Percentiles rank a stretch among this genome's conserved stretches.
phyloP scores from a whole-genome alignment of 1,140 invertebrate species.

The Bombus waltoni region DNA sequence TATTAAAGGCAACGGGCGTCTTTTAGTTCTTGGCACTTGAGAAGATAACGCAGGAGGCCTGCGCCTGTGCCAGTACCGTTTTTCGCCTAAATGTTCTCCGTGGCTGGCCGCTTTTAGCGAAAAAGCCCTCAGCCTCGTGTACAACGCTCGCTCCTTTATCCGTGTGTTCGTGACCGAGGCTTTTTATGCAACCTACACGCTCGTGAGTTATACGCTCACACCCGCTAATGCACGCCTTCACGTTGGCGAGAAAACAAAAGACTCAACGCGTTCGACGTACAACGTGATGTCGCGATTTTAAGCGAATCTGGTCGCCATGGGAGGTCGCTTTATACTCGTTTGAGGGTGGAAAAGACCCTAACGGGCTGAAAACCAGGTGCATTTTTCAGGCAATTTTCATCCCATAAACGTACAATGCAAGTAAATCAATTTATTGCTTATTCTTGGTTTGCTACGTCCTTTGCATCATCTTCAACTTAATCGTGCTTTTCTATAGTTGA shows the following conservation, averaged over 20 bases:
- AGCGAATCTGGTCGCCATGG: not conserved
- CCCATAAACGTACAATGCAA: too few relatives aligned
- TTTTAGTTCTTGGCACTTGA: conserved; percentile 23
- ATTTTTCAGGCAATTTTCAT: too few relatives aligned
- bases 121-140: conserved; percentile 41
- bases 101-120: conserved; percentile 61
- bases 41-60: conserved; percentile 12
- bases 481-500: too few relatives aligned
- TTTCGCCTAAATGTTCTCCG: conserved; percentile 52
- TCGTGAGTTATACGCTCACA: not conserved
- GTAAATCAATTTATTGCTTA: too few relatives aligned
- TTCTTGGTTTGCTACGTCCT: too few relatives aligned
- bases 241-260: conserved; percentile 19
- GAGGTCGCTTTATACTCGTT: not conserved
- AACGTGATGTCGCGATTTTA: too few relatives aligned
- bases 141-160: not conserved
- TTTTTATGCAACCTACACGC: not conserved
- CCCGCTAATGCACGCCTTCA: conserved; percentile 20
- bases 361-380: too few relatives aligned
- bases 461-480: too few relatives aligned
- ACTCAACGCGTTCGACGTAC: not conserved
- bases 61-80: conserved; percentile 3
- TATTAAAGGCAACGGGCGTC: conserved; percentile 14
- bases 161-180: not conserved
- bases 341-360: not conserved